Percentiles rank a stretch among this genome's conserved stretches.
These are phyloP conservation scores for Artemia sinica DNA, from an alignment of 2,888 invertebrate species.

Conservation along the genomic window DNA sequence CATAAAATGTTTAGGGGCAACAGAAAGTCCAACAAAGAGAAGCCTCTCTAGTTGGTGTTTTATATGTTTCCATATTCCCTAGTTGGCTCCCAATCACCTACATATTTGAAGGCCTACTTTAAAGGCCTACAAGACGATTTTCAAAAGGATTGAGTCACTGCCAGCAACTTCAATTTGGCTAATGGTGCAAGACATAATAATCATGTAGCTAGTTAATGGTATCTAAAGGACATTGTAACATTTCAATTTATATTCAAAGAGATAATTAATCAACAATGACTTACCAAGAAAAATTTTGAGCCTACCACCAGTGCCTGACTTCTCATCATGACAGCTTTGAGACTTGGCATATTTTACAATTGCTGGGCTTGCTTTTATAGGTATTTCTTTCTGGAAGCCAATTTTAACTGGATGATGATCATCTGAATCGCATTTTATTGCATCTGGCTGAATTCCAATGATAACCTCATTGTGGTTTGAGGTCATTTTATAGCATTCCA, in stretches of 20 bases:
- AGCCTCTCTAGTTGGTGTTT: no score
- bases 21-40: no score
- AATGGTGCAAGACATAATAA: neutral
- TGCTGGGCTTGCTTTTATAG: neutral
- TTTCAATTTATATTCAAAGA: neutral
- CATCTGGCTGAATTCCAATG: neutral
- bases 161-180: neutral
- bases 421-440: neutral
- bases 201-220: neutral
- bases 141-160: neutral
- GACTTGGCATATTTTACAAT: neutral
- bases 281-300: constrained; percentile 1
- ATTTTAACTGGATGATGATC: neutral
- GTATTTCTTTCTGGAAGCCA: neutral
- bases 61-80: no score
- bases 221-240: neutral
- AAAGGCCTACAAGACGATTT: no score
- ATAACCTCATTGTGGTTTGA: constrained; percentile 10
- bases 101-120: no score
- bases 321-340: neutral
- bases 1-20: no score
- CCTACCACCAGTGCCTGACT: neutral
- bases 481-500: neutral
- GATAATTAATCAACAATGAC: neutral
- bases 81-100: no score